phyloP scores from a whole-genome alignment of 2,113 vertebrate genomes.

The Sinocyclocheilus anshuiensis region DNA sequence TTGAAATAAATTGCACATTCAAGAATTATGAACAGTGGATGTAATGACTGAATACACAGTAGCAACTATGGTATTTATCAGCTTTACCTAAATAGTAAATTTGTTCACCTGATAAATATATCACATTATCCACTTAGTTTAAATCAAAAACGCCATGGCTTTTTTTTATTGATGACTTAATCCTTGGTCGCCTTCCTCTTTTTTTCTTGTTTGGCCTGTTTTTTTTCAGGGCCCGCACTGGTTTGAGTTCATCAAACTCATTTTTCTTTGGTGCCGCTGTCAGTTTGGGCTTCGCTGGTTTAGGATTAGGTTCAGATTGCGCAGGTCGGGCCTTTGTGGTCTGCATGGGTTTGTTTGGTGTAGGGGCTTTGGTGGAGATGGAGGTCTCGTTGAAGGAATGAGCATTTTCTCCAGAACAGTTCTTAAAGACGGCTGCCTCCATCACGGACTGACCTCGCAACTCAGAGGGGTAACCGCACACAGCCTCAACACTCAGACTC shows the following conservation, averaged over 20 bases:
- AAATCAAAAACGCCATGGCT: not conserved
- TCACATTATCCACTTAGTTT: not conserved
- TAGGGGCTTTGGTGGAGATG: conserved; percentile 2
- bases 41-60: not conserved
- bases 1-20: not conserved
- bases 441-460: conserved; percentile 77
- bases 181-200: not conserved
- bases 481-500: conserved; percentile 77
- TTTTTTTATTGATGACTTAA: not conserved
- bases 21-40: not conserved
- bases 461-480: conserved; percentile 77
- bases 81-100: not conserved
- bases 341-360: conserved; percentile 52
- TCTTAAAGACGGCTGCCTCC: conserved; percentile 73
- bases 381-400: not conserved
- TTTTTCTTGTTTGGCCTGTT: conserved; percentile 37
- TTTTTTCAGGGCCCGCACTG: conserved; percentile 8
- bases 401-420: conserved; percentile 71
- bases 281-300: conserved; percentile 28
- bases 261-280: not conserved
- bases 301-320: conserved; percentile 51
- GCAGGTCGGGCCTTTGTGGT: conserved; percentile 46
- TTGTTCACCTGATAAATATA: not conserved
- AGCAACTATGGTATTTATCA: not conserved
- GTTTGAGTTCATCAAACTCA: conserved; percentile 23